Evolutionary conservation across 2,888 invertebrate species (phyloP), one percentile per base, ranked within the genome.

Genomic region (Celastrina argiolus): DNA sequence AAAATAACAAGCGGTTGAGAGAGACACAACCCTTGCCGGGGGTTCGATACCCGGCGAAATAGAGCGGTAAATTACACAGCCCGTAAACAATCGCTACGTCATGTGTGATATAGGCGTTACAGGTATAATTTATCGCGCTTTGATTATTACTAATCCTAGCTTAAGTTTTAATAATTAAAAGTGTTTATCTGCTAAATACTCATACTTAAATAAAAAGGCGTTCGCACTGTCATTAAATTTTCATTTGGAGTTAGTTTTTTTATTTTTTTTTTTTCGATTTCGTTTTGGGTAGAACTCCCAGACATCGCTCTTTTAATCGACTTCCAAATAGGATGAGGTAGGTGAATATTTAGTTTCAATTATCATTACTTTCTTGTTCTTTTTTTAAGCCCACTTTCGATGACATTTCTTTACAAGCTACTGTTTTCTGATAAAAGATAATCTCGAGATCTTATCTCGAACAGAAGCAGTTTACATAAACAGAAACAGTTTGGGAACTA

Each of bases 1-100:
- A 69, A 67, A 71, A 71, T 69, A 70, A 68, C 68, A 67, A 69
- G 65, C 58, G 59, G 59, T 22, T 66, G 63, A 72, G 76, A 65
- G 63, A 72, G 76, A 75, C 73, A 76, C 69, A 72, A 74, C 74
- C 76, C 76, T 71, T 73, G 59, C 67, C 73, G 68, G 68, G 73
- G 76, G 80, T 79, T 78, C 78, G 78, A 76, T 77, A 76, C 74
- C 75, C 78, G 76, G 75, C 74, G 77, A 84, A 83, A 80, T 82
- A 82, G 84, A 81, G 79, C 82, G 79, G 72, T 71, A 79, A 79
- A 77, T 80, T 75, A 73, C 73, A 72, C 70, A 70, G 64, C 42
- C 73, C 74, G 74, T 76, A 71, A 75, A 73, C 73, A 71, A 73
- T 71, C 72, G 72, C 68, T 69, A 71, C 69, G 69, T 73, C 75